A percentile compares a stretch with the other conserved stretches of the same genome.
Conservation (phyloP, 2,113 vertebrate genomes). For the Thamnaconus septentrionalis region DNA sequence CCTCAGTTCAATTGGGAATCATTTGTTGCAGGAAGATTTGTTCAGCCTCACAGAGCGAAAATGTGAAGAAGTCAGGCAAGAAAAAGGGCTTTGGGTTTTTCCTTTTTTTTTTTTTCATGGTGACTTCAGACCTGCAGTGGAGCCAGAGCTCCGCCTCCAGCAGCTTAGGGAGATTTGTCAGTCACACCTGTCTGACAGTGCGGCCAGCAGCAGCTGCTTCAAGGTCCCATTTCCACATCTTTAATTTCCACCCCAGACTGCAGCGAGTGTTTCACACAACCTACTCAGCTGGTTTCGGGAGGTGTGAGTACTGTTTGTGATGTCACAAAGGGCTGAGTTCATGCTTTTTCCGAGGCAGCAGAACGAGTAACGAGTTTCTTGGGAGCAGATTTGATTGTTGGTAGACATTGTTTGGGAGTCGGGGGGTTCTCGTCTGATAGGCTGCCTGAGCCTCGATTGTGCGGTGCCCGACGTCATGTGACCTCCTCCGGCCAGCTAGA, state of each 20-base stretch:
- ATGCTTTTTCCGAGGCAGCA: too few relatives aligned
- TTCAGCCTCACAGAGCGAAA: slow-evolving; percentile 19
- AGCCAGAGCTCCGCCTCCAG: slow-evolving; percentile 11
- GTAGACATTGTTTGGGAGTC: too few relatives aligned
- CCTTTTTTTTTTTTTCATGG: slow-evolving; percentile 20
- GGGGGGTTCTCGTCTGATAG: too few relatives aligned
- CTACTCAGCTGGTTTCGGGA: too few relatives aligned
- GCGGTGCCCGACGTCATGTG: slow-evolving; percentile 6
- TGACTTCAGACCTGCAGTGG: slow-evolving; percentile 1
- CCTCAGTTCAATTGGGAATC: slow-evolving; percentile 54
- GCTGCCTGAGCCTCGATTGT: too few relatives aligned
- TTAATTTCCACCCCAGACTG: too few relatives aligned
- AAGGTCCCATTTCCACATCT: too few relatives aligned
- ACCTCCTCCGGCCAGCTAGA: slow-evolving; percentile 7
- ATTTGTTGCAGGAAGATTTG: slow-evolving; percentile 37
- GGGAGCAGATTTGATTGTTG: too few relatives aligned
- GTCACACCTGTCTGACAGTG: slow-evolving; percentile 8
- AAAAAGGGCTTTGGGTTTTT: slow-evolving; percentile 9
- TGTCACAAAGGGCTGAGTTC: neutral
- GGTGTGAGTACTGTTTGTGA: neutral
- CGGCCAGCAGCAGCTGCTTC: neutral
- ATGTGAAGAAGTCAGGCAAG: slow-evolving; percentile 37
- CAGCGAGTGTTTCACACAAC: too few relatives aligned
- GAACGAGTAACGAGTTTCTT: too few relatives aligned
- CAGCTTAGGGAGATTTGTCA: slow-evolving; percentile 24